A percentile compares a stretch with the other conserved stretches of the same genome.
Conservation (phyloP, 2,113 vertebrate genomes). For the Micromys minutus region DNA sequence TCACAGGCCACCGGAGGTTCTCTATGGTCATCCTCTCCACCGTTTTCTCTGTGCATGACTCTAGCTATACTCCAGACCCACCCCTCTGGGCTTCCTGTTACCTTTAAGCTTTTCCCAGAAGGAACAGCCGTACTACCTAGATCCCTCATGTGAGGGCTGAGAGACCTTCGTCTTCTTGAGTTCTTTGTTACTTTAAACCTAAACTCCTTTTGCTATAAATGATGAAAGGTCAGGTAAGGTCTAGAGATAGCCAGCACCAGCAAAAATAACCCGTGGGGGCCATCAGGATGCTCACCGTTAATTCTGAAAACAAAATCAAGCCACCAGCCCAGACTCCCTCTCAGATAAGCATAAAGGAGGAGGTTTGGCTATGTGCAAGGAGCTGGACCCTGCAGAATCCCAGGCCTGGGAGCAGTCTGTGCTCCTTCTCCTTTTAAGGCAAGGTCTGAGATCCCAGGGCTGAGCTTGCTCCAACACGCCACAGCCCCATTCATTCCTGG, state of each 20-base stretch:
- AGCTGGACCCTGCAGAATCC: conserved; percentile 64
- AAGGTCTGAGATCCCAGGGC: conserved; percentile 79
- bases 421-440: conserved; percentile 89
- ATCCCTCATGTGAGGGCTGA: not conserved
- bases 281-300: not conserved
- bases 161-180: not conserved
- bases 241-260: not conserved
- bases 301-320: conserved; percentile 31
- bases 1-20: not conserved
- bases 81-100: not conserved
- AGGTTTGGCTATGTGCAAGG: not conserved
- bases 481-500: conserved; percentile 79
- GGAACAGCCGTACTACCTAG: not conserved
- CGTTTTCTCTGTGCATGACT: not conserved
- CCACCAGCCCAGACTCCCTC: conserved; percentile 14
- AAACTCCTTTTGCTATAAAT: not conserved
- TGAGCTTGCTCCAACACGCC: conserved; percentile 50
- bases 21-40: not conserved
- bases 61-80: not conserved
- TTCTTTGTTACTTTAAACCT: not conserved
- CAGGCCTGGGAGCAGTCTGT: conserved; percentile 59
- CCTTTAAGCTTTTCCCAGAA: not conserved
- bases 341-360: conserved; percentile 48
- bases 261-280: not conserved
- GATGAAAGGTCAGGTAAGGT: not conserved